Evolutionary conservation across 2,888 invertebrate genomes (phyloP).

Genomic region (Drosophila fungiperda): DNA sequence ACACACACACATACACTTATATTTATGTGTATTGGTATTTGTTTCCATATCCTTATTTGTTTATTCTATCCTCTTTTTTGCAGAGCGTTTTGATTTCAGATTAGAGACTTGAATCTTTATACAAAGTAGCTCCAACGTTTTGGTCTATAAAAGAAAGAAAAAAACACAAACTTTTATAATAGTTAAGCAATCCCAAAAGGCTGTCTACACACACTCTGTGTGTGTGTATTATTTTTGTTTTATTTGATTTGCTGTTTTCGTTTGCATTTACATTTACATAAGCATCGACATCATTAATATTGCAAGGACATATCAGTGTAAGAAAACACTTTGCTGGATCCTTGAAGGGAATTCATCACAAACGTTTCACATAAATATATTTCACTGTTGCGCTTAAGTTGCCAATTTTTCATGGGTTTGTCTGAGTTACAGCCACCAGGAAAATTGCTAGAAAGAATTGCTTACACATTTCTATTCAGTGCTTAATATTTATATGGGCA

Average conservation of each 20-base stretch:
- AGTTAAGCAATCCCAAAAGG: slow-evolving; percentile 2
- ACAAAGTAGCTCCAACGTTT: slow-evolving; percentile 28
- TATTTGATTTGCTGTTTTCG: slow-evolving; percentile 60
- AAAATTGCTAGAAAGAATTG: neutral
- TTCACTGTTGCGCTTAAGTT: neutral
- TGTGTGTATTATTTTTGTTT: slow-evolving; percentile 21
- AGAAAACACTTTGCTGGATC: slow-evolving; percentile 34
- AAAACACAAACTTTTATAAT: slow-evolving; percentile 21
- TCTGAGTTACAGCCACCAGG: neutral
- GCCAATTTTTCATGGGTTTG: neutral
- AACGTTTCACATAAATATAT: neutral
- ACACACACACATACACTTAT: neutral
- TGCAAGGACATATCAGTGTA: slow-evolving; percentile 60
- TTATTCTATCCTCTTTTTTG: slow-evolving; percentile 27
- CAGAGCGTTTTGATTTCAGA: slow-evolving; percentile 52
- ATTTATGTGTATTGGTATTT: slow-evolving; percentile 16
- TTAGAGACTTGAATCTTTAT: slow-evolving; percentile 48
- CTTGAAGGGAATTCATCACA: neutral
- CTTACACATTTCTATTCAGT: neutral
- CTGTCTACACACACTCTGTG: neutral
- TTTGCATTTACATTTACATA: slow-evolving; percentile 61
- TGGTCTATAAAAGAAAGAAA: slow-evolving; percentile 30
- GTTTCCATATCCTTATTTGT: slow-evolving; percentile 37
- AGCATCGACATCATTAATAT: slow-evolving; percentile 75
- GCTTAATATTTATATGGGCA: neutral